Evolutionary conservation across 2,797 vertebrate genomes (phyloP), one percentile per base, ranked within the genome.

Genomic region (Takifugu ocellatus): DNA sequence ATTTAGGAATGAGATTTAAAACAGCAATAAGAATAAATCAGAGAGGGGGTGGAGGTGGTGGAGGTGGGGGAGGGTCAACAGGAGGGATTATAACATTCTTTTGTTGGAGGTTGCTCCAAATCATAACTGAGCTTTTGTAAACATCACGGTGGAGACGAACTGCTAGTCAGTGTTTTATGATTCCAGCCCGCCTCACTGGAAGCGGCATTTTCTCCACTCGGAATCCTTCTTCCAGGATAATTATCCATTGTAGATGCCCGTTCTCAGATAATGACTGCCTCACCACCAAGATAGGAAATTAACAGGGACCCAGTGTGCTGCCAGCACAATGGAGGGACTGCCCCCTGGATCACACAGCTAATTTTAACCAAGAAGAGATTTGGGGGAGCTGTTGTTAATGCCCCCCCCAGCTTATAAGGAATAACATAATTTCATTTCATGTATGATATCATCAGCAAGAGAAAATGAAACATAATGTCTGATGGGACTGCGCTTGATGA

Each of bases 241-340:
- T 89, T 88, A 89, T 88, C 81, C 73, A 86, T 84, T 88, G 84
- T 89, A 88, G 86, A 88, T 88, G 84, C 85, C 84, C 84, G 79
- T 87, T 82, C 83, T 85, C 82, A 85, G 87, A 90, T 88, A 89
- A 90, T 89, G 87, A 90, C 83, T 85, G 84, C 84, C 81, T 89
- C 70, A 29, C 85, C 69, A 88, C 84, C 83, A 84, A 88, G 89
- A 81, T 79, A 74, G 86, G 87, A 89, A 88, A 89, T 89, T 85
- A 88, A 86, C 83, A 85, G 68, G 78, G 84, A 79, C 80, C 79
- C 69, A 73, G 77, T 76, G 75, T 81, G 75, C 82, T 64, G 64
- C 61, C 49, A 81, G 74, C 84, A 88, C 85, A 89, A 88, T 84
- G 68, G 74, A 77, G 71, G 60, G 42, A 74, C 85, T 81, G 75